Percentiles rank a stretch among this genome's conserved stretches.
Conservation (phyloP, 2,888 invertebrate species). For the Drosophila ustulata region DNA sequence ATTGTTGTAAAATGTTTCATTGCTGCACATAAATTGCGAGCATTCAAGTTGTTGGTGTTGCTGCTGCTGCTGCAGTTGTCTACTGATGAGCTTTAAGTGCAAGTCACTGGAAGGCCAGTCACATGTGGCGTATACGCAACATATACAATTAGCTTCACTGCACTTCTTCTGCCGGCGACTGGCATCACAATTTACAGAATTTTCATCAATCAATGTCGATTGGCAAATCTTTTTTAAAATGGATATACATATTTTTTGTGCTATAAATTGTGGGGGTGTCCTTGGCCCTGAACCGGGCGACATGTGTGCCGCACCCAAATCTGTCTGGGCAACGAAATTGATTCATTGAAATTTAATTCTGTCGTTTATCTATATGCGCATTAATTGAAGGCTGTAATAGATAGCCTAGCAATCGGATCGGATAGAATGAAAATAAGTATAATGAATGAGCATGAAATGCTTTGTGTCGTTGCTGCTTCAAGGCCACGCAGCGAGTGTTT, state of each 20-base stretch:
- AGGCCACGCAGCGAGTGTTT: background rate
- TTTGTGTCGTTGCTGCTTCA: background rate
- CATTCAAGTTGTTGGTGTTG: constrained; percentile 20
- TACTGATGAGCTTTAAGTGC: constrained; percentile 58
- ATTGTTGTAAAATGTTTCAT: constrained; percentile 66
- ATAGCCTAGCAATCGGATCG: constrained; percentile 25
- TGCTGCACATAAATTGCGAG: constrained; percentile 67
- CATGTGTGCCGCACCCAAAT: constrained; percentile 2
- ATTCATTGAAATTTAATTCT: constrained; percentile 70
- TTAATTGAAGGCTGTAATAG: constrained; percentile 52
- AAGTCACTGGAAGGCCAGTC: constrained; percentile 39
- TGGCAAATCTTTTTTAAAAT: constrained; percentile 56
- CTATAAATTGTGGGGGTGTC: constrained; percentile 12
- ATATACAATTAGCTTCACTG: constrained; percentile 57
- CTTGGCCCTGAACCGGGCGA: constrained; percentile 20
- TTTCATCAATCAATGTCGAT: constrained; percentile 79
- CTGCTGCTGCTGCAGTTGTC: constrained; percentile 44
- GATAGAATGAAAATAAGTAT: constrained; percentile 2
- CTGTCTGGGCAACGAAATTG: constrained; percentile 21
- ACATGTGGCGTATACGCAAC: constrained; percentile 56
- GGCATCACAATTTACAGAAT: constrained; percentile 55
- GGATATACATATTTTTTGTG: constrained; percentile 7
- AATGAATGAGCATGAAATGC: constrained; percentile 1
- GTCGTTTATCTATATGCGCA: constrained; percentile 24
- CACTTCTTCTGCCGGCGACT: constrained; percentile 18